phyloP scores from a whole-genome alignment of 2,888 invertebrate genomes.

The Lingula anatina region DNA sequence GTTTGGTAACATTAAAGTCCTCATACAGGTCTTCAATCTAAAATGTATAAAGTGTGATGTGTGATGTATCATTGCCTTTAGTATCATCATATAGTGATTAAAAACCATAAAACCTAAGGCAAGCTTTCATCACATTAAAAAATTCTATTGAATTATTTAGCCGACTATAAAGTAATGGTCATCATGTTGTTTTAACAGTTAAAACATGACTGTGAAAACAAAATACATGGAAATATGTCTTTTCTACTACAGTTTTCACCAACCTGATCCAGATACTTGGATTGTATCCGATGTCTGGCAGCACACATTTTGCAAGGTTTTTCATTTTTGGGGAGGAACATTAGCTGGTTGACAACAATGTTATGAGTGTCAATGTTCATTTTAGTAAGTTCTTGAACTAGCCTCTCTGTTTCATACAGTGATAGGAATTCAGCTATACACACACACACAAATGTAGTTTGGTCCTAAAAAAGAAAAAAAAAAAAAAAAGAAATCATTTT shows the following conservation, averaged over 20 bases:
- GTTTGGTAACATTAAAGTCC: conserved; percentile 92
- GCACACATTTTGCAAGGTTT: conserved; percentile 80
- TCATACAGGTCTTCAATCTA: conserved; percentile 94
- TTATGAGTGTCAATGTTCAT: conserved; percentile 98
- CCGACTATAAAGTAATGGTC: too few species aligned
- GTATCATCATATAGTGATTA: too few species aligned
- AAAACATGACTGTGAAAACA: too few species aligned
- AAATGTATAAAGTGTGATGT: conserved; percentile 31
- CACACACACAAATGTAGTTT: conserved; percentile 98
- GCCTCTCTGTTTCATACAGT: conserved; percentile 94
- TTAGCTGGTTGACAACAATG: conserved; percentile 92
- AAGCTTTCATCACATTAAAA: too few species aligned
- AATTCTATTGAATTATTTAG: too few species aligned
- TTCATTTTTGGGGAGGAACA: conserved; percentile 60
- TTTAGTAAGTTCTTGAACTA: conserved; percentile 86
- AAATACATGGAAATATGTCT: too few species aligned
- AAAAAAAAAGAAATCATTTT: too few species aligned
- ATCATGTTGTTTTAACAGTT: too few species aligned
- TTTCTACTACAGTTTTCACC: conserved; percentile 9
- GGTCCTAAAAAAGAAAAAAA: too few species aligned
- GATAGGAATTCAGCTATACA: conserved; percentile 99
- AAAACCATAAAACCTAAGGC: too few species aligned
- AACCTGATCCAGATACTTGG: conserved; percentile 88
- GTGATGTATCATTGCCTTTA: too few species aligned
- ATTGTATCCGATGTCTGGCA: conserved; percentile 83